Conservation (phyloP, 2,113 vertebrate species). For the Psittacula cyanocephala region DNA sequence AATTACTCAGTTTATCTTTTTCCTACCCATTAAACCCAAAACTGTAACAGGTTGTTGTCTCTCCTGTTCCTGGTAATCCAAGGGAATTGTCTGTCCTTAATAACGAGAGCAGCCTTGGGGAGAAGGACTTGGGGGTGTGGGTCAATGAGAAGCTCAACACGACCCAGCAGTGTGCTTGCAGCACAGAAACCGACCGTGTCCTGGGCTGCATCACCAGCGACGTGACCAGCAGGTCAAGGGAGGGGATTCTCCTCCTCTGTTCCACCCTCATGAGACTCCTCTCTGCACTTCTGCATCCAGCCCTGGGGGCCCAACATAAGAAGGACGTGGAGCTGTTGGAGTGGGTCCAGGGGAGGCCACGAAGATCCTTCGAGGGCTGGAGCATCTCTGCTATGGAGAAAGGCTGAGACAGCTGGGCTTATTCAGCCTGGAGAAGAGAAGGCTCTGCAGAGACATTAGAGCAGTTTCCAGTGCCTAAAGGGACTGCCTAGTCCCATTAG, state of each 20-base stretch:
- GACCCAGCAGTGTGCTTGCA: not conserved
- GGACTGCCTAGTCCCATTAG: not conserved
- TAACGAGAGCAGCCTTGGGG: not conserved
- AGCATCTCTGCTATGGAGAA: not conserved
- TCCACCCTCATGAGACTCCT: not conserved
- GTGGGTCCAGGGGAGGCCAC: not conserved
- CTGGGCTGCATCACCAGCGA: not conserved
- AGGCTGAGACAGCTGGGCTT: not conserved
- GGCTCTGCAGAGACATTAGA: not conserved
- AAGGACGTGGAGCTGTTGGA: not conserved
- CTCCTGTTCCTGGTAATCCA: not conserved
- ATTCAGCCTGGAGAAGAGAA: not conserved
- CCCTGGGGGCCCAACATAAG: not conserved
- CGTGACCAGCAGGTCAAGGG: not conserved
- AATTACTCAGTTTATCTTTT: not conserved
- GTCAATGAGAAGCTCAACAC: not conserved
- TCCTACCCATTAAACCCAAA: not conserved
- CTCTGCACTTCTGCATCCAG: not conserved
- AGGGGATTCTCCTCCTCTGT: not conserved
- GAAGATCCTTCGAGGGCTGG: not conserved
- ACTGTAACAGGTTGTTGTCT: not conserved
- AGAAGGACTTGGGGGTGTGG: not conserved
- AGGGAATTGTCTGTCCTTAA: not conserved
- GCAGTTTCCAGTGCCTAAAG: not conserved
- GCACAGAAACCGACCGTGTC: not conserved